Evolutionary conservation across 2,113 vertebrate genomes (phyloP).

Genomic region (Eleginops maclovinus): DNA sequence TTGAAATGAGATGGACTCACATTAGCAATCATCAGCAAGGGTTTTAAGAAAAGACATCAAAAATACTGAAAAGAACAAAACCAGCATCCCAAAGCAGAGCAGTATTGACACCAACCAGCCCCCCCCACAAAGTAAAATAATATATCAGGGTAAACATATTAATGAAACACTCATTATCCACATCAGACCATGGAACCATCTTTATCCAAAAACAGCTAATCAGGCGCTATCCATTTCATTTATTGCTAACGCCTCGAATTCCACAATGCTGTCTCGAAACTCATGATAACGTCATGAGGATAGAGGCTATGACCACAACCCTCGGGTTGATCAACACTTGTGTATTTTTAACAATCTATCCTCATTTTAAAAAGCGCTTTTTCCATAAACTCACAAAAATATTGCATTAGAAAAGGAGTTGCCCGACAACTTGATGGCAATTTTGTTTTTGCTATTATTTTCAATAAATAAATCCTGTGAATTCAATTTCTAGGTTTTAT

Average conservation of each 20-base stretch:
- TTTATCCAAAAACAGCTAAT: not conserved
- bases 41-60: slow-evolving; percentile 18
- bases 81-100: slow-evolving; percentile 27
- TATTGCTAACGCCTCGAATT: not conserved
- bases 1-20: slow-evolving; percentile 34
- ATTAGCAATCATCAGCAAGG: not conserved
- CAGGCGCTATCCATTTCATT: not conserved
- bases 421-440: no score
- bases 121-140: slow-evolving; percentile 9
- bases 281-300: no score
- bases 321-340: not conserved
- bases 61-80: slow-evolving; percentile 17
- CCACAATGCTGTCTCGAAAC: not conserved
- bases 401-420: no score
- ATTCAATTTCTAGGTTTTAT: no score
- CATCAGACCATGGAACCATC: slow-evolving; percentile 2
- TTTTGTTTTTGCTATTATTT: no score
- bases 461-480: no score
- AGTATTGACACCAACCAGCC: not conserved
- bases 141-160: slow-evolving; percentile 25
- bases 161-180: slow-evolving; percentile 11
- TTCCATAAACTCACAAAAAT: no score
- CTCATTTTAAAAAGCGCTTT: not conserved
- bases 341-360: not conserved
- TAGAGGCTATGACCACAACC: not conserved